These are phyloP conservation scores for Sapajus apella DNA, from an alignment of 2,113 vertebrate genomes.

Conservation along the genomic window DNA sequence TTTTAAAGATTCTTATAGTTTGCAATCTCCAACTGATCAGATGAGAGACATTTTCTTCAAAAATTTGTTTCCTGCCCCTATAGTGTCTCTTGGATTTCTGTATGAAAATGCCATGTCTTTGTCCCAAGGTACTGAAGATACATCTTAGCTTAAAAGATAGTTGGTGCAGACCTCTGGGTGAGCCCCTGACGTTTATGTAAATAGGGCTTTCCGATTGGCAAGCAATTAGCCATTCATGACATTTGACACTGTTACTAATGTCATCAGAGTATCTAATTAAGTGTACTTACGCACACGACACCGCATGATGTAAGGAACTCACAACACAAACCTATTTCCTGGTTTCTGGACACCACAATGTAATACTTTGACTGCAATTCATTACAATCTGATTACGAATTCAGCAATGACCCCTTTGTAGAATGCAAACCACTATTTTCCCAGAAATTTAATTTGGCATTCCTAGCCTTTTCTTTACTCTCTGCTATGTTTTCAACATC, in stretches of 20 bases:
- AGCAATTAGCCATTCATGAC: conserved; percentile 73
- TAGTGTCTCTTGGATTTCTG: neutral
- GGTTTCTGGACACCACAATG: conserved; percentile 17
- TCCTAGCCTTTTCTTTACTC: neutral
- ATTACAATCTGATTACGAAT: conserved; percentile 19
- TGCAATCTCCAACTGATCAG: neutral
- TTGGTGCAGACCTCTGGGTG: neutral
- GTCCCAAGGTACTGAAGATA: neutral
- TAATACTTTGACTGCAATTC: conserved; percentile 18
- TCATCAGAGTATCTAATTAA: conserved; percentile 76
- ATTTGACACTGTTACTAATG: conserved; percentile 70
- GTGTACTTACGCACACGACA: conserved; percentile 55
- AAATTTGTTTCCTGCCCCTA: neutral
- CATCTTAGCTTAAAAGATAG: conserved; percentile 19
- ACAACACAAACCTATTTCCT: conserved; percentile 49
- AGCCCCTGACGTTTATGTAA: conserved; percentile 64
- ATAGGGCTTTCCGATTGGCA: conserved; percentile 57
- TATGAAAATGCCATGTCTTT: neutral
- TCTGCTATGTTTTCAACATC: conserved; percentile 43
- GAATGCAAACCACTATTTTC: conserved; percentile 13
- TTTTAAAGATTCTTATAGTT: neutral
- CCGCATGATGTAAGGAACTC: conserved; percentile 43
- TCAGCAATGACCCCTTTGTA: conserved; percentile 6
- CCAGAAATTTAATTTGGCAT: conserved; percentile 44
- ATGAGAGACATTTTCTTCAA: neutral